A percentile compares a stretch with the other conserved stretches of the same genome.
Conservation (phyloP, 2,797 vertebrate genomes). For the Nasua narica region DNA sequence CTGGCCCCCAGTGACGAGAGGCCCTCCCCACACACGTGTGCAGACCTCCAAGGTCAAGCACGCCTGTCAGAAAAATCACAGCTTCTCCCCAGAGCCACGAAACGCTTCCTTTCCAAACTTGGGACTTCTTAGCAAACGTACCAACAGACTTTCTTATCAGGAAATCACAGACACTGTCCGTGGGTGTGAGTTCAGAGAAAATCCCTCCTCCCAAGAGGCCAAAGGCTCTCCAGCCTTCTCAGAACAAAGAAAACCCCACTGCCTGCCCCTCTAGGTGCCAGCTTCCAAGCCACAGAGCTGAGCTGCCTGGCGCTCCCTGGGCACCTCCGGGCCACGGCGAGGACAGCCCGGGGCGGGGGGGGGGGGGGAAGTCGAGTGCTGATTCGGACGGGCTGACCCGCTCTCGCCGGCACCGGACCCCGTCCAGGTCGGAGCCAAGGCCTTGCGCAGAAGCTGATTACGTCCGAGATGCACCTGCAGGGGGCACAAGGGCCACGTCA, state of each 20-base stretch:
- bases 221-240: not conserved
- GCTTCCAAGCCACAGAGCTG: not conserved
- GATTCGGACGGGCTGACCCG: rapidly evolving
- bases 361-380: rapidly evolving
- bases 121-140: not conserved
- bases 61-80: not conserved
- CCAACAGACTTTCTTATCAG: not conserved
- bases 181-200: not conserved
- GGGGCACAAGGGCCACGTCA: not conserved
- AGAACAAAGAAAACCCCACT: not conserved
- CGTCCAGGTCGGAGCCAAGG: too few species aligned
- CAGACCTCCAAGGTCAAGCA: not conserved
- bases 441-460: rapidly evolving
- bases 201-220: not conserved
- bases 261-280: not conserved
- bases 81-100: not conserved
- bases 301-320: rapidly evolving
- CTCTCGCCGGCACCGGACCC: not conserved
- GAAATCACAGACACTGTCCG: not conserved
- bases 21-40: not conserved
- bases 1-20: not conserved
- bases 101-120: not conserved
- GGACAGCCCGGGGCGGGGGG: not conserved
- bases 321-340: rapidly evolving
- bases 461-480: not conserved